Percentiles rank a stretch among this genome's conserved stretches.
phyloP scores from a whole-genome alignment of 2,797 vertebrate species.

The Hippoglossus hippoglossus region DNA sequence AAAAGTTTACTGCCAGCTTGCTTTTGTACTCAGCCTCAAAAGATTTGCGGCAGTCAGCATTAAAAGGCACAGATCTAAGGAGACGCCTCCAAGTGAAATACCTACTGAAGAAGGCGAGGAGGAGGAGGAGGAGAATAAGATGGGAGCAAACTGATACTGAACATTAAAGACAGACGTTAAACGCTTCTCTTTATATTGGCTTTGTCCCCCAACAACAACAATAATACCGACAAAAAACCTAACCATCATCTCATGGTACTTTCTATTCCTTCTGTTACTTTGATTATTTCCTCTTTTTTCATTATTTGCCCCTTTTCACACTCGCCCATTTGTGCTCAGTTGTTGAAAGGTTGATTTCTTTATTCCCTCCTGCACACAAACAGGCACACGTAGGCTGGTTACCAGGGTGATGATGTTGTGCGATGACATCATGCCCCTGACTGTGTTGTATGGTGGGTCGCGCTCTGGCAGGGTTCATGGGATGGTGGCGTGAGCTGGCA shows the following conservation, averaged over 20 bases:
- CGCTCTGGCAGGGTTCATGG: slow-evolving; percentile 67
- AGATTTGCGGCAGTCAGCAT: slow-evolving; percentile 84
- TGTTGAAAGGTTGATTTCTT: slow-evolving; percentile 66
- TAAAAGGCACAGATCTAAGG: slow-evolving; percentile 83
- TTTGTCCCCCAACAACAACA: slow-evolving; percentile 73
- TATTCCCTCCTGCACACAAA: slow-evolving; percentile 58
- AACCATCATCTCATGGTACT: slow-evolving; percentile 52
- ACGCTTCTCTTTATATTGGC: slow-evolving; percentile 73
- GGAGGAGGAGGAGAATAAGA: slow-evolving; percentile 43
- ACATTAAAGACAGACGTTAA: slow-evolving; percentile 80
- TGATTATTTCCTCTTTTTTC: slow-evolving; percentile 43
- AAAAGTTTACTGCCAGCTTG: slow-evolving; percentile 84
- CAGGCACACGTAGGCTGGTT: slow-evolving; percentile 60
- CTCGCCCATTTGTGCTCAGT: slow-evolving; percentile 49
- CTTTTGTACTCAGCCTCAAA: slow-evolving; percentile 86
- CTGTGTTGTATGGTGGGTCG: slow-evolving; percentile 60
- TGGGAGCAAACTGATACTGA: slow-evolving; percentile 69
- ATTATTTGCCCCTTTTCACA: slow-evolving; percentile 51
- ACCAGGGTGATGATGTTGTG: slow-evolving; percentile 74
- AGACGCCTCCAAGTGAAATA: slow-evolving; percentile 81
- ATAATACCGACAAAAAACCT: slow-evolving; percentile 66
- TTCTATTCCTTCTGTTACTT: slow-evolving; percentile 39
- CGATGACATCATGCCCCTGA: slow-evolving; percentile 76
- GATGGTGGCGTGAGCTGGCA: slow-evolving; percentile 63
- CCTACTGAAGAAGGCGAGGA: slow-evolving; percentile 74